These are phyloP conservation scores for Leptosomus discolor DNA, from an alignment of 2,113 vertebrate genomes.

Conservation along the genomic window DNA sequence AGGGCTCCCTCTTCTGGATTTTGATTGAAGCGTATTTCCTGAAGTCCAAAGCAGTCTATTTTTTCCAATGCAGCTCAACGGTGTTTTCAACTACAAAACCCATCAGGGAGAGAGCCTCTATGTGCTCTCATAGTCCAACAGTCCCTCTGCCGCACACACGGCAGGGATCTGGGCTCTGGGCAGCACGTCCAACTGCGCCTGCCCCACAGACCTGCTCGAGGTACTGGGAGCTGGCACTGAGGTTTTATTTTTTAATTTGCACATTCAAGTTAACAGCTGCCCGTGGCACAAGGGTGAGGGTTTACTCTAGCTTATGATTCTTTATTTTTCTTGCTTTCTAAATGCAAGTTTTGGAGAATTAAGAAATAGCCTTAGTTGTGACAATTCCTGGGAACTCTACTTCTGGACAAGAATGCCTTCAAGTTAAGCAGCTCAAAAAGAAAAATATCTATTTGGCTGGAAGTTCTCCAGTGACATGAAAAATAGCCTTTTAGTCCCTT, in stretches of 20 bases:
- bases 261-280: background rate
- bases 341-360: background rate
- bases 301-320: background rate
- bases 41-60: background rate
- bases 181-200: background rate
- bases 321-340: background rate
- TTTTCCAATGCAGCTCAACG: background rate
- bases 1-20: slow-evolving; percentile 67
- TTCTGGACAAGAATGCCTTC: background rate
- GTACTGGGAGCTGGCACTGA: background rate
- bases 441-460: background rate
- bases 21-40: background rate
- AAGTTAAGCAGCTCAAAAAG: background rate
- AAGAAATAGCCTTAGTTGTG: background rate
- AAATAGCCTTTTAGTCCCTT: slow-evolving; percentile 18
- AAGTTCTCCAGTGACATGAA: slow-evolving; percentile 13
- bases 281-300: background rate
- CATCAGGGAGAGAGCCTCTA: background rate
- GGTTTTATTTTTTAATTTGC: background rate
- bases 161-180: background rate
- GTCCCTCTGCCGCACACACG: background rate
- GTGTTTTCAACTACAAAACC: background rate
- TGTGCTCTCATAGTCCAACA: background rate
- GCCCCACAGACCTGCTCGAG: background rate
- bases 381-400: background rate